These are phyloP conservation scores for Entosphenus tridentatus DNA, from an alignment of 2,113 vertebrate species.

Conservation along the genomic window DNA sequence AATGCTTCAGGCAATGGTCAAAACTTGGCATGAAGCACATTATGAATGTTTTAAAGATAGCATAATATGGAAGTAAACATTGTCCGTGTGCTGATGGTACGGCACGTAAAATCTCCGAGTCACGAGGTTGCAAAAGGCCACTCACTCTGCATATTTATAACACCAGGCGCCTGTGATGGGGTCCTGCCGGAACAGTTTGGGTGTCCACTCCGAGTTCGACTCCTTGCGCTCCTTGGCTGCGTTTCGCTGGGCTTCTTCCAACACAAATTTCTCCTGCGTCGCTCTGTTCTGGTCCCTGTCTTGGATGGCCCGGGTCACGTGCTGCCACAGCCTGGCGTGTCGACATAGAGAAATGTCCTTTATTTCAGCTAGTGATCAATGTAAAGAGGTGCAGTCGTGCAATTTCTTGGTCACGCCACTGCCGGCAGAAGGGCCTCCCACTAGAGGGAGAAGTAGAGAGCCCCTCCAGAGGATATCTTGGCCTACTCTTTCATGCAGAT, in stretches of 20 bases:
- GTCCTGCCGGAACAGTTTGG: constrained; percentile 71
- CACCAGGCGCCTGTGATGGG: constrained; percentile 73
- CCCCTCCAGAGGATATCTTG: neutral
- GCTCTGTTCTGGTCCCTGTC: constrained; percentile 94
- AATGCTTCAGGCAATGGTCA: no score
- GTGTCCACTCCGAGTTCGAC: constrained; percentile 58
- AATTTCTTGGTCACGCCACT: neutral
- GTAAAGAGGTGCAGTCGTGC: neutral
- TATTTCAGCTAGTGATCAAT: neutral
- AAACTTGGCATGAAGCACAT: no score
- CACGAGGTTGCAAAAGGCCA: constrained; percentile 11
- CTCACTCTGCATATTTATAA: constrained; percentile 86
- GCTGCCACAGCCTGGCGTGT: constrained; percentile 65
- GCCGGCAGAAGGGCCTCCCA: neutral
- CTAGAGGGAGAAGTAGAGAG: neutral
- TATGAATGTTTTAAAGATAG: no score
- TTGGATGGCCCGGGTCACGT: constrained; percentile 78
- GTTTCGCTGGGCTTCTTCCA: constrained; percentile 80
- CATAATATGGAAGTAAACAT: neutral
- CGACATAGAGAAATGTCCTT: neutral
- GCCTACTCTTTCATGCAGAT: no score
- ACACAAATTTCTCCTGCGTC: constrained; percentile 72
- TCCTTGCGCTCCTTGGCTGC: constrained; percentile 66
- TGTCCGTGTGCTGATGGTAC: neutral
- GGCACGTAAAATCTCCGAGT: neutral